phyloP scores from a whole-genome alignment of 2,113 vertebrate species.

The Cyanoliseus patagonus region DNA sequence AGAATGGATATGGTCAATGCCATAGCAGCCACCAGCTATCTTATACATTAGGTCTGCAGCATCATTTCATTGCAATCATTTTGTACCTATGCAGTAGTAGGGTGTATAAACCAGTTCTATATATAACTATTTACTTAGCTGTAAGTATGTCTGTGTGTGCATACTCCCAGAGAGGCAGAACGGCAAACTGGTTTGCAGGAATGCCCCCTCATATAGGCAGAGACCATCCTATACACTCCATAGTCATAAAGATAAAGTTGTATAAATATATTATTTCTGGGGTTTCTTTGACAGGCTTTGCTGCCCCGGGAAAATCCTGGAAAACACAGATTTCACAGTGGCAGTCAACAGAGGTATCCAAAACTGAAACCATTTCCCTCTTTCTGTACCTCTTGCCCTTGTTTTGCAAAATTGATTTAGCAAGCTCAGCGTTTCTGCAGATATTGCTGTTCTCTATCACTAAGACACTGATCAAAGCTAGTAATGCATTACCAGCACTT shows the following conservation, averaged over 20 bases:
- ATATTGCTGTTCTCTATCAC: background rate
- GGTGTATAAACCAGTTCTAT: background rate
- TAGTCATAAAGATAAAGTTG: too few relatives aligned
- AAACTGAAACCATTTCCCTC: background rate
- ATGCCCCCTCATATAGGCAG: background rate
- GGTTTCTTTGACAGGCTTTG: background rate
- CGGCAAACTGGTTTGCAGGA: background rate
- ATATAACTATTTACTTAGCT: background rate
- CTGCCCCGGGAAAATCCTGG: conserved; percentile 17
- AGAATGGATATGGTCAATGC: background rate
- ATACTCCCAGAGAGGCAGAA: background rate
- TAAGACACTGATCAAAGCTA: background rate
- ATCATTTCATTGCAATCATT: background rate
- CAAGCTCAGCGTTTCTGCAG: background rate
- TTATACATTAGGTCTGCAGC: background rate
- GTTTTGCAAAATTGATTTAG: background rate
- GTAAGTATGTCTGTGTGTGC: background rate
- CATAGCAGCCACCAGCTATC: background rate
- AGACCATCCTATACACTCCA: background rate
- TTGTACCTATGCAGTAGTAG: background rate
- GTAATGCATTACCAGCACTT: background rate
- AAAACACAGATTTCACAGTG: background rate
- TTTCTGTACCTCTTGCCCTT: background rate
- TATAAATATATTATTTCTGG: background rate
- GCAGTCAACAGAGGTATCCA: background rate